Conservation (phyloP, 2,888 invertebrate genomes). For the Drosophila algonquin region DNA sequence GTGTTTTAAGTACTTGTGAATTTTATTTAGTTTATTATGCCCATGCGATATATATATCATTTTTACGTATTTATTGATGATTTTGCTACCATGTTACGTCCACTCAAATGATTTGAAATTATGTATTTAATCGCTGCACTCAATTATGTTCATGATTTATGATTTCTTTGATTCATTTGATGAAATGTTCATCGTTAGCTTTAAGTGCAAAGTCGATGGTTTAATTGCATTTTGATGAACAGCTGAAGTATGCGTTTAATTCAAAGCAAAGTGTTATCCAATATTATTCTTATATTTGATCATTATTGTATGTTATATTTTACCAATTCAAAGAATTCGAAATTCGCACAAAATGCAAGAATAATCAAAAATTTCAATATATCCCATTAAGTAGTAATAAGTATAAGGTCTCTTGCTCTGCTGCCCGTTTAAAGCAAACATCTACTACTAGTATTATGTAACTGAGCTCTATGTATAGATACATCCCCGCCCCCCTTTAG, state of each 20-base stretch:
- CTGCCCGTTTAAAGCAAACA: constrained; percentile 58
- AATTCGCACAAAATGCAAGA: constrained; percentile 66
- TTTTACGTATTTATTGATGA: constrained; percentile 58
- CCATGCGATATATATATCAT: constrained; percentile 10
- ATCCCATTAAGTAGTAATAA: constrained; percentile 28
- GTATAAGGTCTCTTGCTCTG: constrained; percentile 35
- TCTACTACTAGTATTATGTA: constrained; percentile 70
- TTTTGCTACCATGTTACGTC: constrained; percentile 69
- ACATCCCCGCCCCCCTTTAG: constrained; percentile 40
- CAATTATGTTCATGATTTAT: constrained; percentile 24
- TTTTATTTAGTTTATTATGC: constrained; percentile 34
- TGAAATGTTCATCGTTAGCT: constrained; percentile 10
- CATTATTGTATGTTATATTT: constrained; percentile 35
- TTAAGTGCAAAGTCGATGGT: constrained; percentile 28
- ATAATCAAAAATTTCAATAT: constrained; percentile 60
- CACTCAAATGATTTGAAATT: constrained; percentile 54
- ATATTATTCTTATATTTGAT: constrained; percentile 10
- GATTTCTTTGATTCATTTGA: constrained; percentile 19
- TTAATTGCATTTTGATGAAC: constrained; percentile 24
- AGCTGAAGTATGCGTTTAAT: constrained; percentile 19
- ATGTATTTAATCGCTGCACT: constrained; percentile 34
- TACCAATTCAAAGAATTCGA: constrained; percentile 59
- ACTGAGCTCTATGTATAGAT: constrained; percentile 60
- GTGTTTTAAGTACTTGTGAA: constrained; percentile 45
- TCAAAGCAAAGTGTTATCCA: constrained; percentile 35